These are phyloP conservation scores for Thalassophryne amazonica DNA, from an alignment of 2,797 vertebrate species.

Conservation along the genomic window DNA sequence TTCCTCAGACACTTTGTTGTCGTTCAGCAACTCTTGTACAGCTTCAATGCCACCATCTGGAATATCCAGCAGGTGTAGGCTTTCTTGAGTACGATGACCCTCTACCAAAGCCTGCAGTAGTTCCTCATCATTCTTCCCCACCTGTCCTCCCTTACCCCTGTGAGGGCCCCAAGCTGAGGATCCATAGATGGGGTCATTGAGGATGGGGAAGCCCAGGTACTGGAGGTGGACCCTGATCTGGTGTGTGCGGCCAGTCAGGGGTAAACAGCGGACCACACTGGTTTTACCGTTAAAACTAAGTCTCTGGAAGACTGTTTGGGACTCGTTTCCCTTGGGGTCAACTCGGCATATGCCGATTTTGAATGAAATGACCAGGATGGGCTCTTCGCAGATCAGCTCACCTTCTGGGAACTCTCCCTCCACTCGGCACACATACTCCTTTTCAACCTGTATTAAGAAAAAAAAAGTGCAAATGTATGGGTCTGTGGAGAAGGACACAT, in stretches of 20 bases:
- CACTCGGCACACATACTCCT: conserved; percentile 95
- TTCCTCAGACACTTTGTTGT: background rate
- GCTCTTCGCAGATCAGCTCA: conserved; percentile 87
- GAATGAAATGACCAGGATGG: conserved; percentile 91
- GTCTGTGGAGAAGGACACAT: background rate
- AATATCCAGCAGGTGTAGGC: conserved; percentile 81
- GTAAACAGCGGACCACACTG: conserved; percentile 89
- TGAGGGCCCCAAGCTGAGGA: conserved; percentile 89
- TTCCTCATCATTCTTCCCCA: conserved; percentile 85
- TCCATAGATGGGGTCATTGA: conserved; percentile 95
- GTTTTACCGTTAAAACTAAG: conserved; percentile 87
- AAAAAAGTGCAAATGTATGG: background rate
- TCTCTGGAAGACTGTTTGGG: conserved; percentile 88
- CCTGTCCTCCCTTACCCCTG: conserved; percentile 83
- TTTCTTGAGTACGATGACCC: conserved; percentile 87
- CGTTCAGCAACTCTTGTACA: conserved; percentile 10
- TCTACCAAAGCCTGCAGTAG: conserved; percentile 86
- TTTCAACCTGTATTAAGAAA: conserved; percentile 94
- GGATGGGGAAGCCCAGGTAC: conserved; percentile 91
- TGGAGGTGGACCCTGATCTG: conserved; percentile 98
- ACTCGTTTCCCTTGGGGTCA: conserved; percentile 87
- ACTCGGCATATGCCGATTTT: conserved; percentile 91
- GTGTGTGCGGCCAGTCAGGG: conserved; percentile 92
- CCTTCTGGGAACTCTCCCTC: conserved; percentile 88
- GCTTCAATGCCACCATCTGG: conserved; percentile 32